Evolutionary conservation across 2,888 invertebrate genomes (phyloP).

Genomic region (Diarsia brunnea): DNA sequence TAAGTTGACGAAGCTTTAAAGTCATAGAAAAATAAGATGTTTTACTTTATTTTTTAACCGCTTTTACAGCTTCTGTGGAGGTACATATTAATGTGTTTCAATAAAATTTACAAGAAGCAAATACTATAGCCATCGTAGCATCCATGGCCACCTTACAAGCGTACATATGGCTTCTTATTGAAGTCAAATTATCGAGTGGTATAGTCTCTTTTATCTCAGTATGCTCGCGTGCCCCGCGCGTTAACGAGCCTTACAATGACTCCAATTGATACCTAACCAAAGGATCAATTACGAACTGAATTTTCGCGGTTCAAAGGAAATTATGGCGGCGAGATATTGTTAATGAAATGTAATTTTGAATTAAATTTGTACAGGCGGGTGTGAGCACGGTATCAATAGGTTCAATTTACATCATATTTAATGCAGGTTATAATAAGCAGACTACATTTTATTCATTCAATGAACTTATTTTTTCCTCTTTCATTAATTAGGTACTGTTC

Average conservation of each 20-base stretch:
- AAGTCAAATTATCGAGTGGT: conserved; percentile 69
- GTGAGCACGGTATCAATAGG: neutral
- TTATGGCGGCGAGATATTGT: conserved; percentile 22
- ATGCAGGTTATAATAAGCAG: neutral
- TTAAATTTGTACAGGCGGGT: conserved; percentile 15
- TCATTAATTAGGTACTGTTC: neutral
- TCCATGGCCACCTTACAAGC: conserved; percentile 16
- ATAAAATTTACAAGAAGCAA: neutral
- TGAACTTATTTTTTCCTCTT: neutral
- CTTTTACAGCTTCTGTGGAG: too few relatives aligned
- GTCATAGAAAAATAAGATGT: neutral
- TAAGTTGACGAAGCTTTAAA: neutral
- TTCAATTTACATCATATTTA: neutral
- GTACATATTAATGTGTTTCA: neutral
- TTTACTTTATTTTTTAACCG: neutral
- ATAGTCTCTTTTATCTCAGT: conserved; percentile 71
- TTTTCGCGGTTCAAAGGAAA: conserved; percentile 7
- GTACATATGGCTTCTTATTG: conserved; percentile 58
- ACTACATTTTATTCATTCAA: conserved; percentile 12
- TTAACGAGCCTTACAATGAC: conserved; percentile 69
- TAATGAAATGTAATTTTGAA: conserved; percentile 15
- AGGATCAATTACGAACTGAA: conserved; percentile 51
- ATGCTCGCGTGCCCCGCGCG: conserved; percentile 64
- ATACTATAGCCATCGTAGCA: neutral
- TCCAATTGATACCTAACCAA: conserved; percentile 61